These are phyloP conservation scores for Blera fallax DNA, from an alignment of 2,888 invertebrate genomes.

Conservation along the genomic window DNA sequence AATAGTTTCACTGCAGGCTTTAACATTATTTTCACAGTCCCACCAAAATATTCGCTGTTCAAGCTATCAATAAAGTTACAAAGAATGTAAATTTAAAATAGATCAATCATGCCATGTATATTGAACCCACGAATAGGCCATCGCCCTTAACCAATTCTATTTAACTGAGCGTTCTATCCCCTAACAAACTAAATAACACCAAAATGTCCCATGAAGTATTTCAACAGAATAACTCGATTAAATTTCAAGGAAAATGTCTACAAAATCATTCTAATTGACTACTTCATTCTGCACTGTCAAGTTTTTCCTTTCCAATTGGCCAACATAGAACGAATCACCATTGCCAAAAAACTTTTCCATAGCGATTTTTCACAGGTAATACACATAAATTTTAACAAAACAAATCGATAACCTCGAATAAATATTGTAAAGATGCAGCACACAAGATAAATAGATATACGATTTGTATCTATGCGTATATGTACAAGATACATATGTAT, in stretches of 20 bases:
- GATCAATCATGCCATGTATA: no score
- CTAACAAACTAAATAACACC: not conserved
- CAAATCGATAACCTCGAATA: conserved; percentile 59
- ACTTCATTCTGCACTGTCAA: not conserved
- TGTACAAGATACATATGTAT: conserved; percentile 12
- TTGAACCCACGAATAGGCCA: not conserved
- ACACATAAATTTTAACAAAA: conserved; percentile 46
- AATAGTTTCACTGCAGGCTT: no score
- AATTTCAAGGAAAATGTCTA: conserved; percentile 6
- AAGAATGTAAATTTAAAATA: not conserved
- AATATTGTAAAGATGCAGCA: conserved; percentile 47
- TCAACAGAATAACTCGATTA: not conserved
- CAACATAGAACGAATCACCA: not conserved
- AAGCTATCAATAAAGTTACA: no score
- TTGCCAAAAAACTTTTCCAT: not conserved
- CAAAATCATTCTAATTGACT: conserved; percentile 45
- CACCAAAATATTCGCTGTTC: no score
- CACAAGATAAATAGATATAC: conserved; percentile 26
- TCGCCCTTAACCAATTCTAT: not conserved
- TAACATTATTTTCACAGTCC: no score
- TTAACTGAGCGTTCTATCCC: not conserved
- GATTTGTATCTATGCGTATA: conserved; percentile 37
- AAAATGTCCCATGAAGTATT: not conserved
- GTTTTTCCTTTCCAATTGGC: not conserved
- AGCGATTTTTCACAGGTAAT: conserved; percentile 22